phyloP scores from a whole-genome alignment of 2,888 invertebrate species.

The Oxystoma pomonae region DNA sequence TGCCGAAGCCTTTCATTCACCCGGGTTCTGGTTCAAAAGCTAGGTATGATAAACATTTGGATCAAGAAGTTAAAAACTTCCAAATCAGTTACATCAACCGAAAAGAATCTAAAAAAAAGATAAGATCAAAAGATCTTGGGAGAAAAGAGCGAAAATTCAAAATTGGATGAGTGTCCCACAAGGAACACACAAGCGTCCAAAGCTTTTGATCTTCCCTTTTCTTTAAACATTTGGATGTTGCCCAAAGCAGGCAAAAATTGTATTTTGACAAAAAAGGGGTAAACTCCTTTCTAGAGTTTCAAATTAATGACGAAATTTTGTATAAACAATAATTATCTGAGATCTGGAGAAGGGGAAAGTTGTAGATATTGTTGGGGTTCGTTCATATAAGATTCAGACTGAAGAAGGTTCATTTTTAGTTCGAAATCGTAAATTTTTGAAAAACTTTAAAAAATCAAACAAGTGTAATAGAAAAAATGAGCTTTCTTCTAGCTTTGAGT shows the following conservation, averaged over 20 bases:
- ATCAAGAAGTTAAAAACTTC: too few relatives aligned
- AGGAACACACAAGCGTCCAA: too few relatives aligned
- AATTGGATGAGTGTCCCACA: too few relatives aligned
- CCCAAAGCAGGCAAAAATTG: not conserved
- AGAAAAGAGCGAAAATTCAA: too few relatives aligned
- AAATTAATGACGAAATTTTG: not conserved
- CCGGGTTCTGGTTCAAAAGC: not conserved
- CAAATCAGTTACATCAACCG: too few relatives aligned
- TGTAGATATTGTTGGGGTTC: not conserved
- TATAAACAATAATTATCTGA: not conserved
- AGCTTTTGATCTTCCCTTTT: not conserved
- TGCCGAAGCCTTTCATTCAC: not conserved
- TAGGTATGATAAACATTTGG: not conserved
- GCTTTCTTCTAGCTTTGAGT: not conserved
- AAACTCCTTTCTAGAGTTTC: not conserved
- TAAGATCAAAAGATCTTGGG: too few relatives aligned
- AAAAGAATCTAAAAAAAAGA: too few relatives aligned
- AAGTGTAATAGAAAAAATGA: not conserved
- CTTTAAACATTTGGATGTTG: not conserved
- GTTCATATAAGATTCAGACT: not conserved
- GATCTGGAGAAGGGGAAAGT: not conserved
- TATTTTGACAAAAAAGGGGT: not conserved
- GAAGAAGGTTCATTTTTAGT: not conserved
- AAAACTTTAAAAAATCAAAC: not conserved
- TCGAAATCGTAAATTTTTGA: not conserved